Evolutionary conservation across 2,888 invertebrate species (phyloP).

Genomic region (Alitta virens): DNA sequence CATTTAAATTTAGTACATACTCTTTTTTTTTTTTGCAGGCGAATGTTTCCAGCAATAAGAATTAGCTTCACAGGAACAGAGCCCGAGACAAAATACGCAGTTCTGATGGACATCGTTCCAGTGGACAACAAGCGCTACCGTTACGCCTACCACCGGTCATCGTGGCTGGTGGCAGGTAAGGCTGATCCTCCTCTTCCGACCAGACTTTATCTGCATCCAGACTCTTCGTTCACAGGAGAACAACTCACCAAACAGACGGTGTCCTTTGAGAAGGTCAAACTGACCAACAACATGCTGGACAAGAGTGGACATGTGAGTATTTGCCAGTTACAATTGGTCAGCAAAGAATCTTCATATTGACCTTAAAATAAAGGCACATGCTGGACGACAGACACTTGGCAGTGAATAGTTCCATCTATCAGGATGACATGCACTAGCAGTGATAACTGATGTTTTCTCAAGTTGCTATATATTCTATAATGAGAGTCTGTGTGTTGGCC

Average conservation of each 20-base stretch:
- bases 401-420: no score
- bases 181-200: conserved; percentile 94
- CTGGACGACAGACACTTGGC: no score
- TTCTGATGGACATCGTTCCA: conserved; percentile 92
- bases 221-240: conserved; percentile 91
- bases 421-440: no score
- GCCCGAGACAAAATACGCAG: conserved; percentile 73
- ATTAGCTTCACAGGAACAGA: conserved; percentile 81
- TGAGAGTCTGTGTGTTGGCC: no score
- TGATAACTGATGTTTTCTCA: no score
- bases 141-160: conserved; percentile 96
- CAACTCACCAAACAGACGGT: conserved; percentile 94
- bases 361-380: no score
- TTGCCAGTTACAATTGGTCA: no score
- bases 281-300: conserved; percentile 93
- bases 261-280: conserved; percentile 96
- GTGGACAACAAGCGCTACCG: conserved; percentile 88
- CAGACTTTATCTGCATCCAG: conserved; percentile 91
- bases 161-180: conserved; percentile 96
- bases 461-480: no score
- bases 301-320: conserved; percentile 50
- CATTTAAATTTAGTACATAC: background rate
- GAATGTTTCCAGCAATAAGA: conserved; percentile 96
- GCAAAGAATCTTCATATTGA: no score
- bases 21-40: conserved; percentile 62